Percentiles rank a stretch among this genome's conserved stretches.
Evolutionary conservation across 2,113 vertebrate species (phyloP).

Genomic region (Danionella cerebrum): DNA sequence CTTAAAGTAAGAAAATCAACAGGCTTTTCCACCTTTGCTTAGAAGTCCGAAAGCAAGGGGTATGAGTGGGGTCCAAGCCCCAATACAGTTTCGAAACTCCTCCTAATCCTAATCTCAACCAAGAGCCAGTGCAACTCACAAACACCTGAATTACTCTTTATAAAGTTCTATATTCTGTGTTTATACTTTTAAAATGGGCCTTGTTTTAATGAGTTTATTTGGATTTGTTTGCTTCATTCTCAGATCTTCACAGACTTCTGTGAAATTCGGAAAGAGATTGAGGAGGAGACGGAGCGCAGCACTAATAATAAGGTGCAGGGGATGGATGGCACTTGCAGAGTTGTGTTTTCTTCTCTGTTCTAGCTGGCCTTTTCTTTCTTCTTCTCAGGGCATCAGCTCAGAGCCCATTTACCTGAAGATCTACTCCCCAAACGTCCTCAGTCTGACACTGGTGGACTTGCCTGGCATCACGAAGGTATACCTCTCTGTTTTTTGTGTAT

Average conservation of each 20-base stretch:
- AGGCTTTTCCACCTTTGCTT: too few species aligned
- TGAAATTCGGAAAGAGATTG: conserved; percentile 87
- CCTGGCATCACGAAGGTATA: conserved; percentile 94
- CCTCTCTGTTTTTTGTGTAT: not conserved
- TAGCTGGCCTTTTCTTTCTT: conserved; percentile 1
- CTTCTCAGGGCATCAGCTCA: conserved; percentile 77
- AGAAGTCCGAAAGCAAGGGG: too few species aligned
- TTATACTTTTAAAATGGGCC: too few species aligned
- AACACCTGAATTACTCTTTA: too few species aligned
- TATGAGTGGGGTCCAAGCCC: too few species aligned
- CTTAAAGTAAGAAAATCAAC: too few species aligned
- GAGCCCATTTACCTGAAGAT: conserved; percentile 91
- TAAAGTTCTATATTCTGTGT: too few species aligned
- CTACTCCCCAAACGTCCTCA: conserved; percentile 74
- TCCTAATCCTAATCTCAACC: too few species aligned
- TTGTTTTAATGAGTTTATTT: not conserved
- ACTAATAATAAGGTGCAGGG: conserved; percentile 82
- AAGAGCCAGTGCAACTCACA: too few species aligned
- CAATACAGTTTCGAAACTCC: too few species aligned
- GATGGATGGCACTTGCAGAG: not conserved
- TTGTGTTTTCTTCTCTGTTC: not conserved
- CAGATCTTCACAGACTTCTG: conserved; percentile 88
- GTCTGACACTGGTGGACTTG: conserved; percentile 42
- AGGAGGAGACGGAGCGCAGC: conserved; percentile 82
- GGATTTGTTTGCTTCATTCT: too few species aligned